Base-by-base conservation (phyloP, 2,113 vertebrate species). In the Amblyornis subalaris region DNA sequence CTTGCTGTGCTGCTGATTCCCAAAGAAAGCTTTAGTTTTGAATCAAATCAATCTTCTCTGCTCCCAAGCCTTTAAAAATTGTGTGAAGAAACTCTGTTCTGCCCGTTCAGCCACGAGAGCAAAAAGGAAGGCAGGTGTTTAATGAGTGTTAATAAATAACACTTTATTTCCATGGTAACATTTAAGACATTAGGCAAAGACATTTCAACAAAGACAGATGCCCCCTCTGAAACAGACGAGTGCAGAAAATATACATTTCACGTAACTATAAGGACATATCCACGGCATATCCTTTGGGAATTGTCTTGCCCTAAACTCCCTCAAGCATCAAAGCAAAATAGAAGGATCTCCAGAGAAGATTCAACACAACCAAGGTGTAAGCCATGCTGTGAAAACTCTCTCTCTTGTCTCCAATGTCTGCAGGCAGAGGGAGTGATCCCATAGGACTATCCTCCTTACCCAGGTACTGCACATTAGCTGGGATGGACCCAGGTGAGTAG, bases 91-190 rank as follows among this genome's bases (percentile, higher is more conserved):
- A 57, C 28, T 78, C n/a, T 44, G 9, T 84, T 70, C 42, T 86
- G 12, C 48, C 12, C 20, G 6, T 88, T 80, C 47, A 48, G 18
- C n/a, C 44, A 25, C n/a, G 25, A 51, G 7, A 80, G 28, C 71
- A 75, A 77, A 90, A 88, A 57, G 14, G 23, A 75, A 80, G 25
- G 14, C 57, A 81, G 40, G 48, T 91, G 33, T 35, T 88, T 90
- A 90, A 80, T 66, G 42, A 73, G 28, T 60, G 45, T 77, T 90
- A 87, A 87, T 90, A 93, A 91, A 58, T 50, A 86, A 74, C 50
- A 48, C 21, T 91, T 96, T 75, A 94, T 91, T 94, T 86, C 75
- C 67, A 77, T 90, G 54, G 58, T 77, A 91, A 93, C 61, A 72
- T 58, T 87, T 87, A 67, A 93, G 33, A n/a, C n/a, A 42, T 60